These are phyloP conservation scores for Characodon lateralis DNA, from an alignment of 2,797 vertebrate species.

Conservation along the genomic window DNA sequence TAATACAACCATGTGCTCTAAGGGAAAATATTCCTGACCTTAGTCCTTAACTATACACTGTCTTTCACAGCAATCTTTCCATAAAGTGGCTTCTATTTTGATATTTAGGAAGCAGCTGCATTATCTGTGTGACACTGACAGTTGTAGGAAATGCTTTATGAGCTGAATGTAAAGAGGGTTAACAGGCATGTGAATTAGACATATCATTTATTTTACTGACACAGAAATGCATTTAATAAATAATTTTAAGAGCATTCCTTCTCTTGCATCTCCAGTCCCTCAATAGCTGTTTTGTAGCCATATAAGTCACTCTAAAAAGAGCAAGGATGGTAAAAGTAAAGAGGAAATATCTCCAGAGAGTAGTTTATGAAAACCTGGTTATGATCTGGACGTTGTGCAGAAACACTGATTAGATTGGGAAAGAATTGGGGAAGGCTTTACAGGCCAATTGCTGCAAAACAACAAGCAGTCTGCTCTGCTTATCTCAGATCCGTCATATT, in stretches of 20 bases:
- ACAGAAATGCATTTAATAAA: slow-evolving; percentile 61
- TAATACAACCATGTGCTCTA: background rate
- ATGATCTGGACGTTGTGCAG: slow-evolving; percentile 11
- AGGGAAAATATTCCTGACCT: slow-evolving; percentile 1
- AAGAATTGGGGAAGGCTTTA: slow-evolving; percentile 44
- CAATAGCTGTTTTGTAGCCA: slow-evolving; percentile 26
- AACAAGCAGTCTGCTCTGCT: slow-evolving; percentile 26
- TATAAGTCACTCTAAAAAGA: slow-evolving; percentile 40
- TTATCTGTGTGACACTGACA: slow-evolving; percentile 14
- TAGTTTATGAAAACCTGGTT: slow-evolving; percentile 20
- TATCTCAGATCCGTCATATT: slow-evolving; percentile 11
- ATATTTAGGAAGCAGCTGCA: slow-evolving; percentile 27
- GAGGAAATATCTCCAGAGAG: slow-evolving; percentile 16
- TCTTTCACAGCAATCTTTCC: background rate
- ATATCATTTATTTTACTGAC: slow-evolving; percentile 61
- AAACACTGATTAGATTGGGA: slow-evolving; percentile 36
- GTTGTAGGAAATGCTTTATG: slow-evolving; percentile 30
- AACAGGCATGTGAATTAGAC: slow-evolving; percentile 66
- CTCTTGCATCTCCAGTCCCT: slow-evolving; percentile 21
- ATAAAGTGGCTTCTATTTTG: background rate
- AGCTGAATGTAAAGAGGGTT: slow-evolving; percentile 39
- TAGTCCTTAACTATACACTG: background rate
- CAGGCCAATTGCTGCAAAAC: slow-evolving; percentile 6
- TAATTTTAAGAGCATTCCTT: slow-evolving; percentile 63
- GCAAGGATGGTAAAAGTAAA: slow-evolving; percentile 17